These are phyloP conservation scores for Sphaeramia orbicularis DNA, from an alignment of 2,797 vertebrate genomes.

Conservation along the genomic window DNA sequence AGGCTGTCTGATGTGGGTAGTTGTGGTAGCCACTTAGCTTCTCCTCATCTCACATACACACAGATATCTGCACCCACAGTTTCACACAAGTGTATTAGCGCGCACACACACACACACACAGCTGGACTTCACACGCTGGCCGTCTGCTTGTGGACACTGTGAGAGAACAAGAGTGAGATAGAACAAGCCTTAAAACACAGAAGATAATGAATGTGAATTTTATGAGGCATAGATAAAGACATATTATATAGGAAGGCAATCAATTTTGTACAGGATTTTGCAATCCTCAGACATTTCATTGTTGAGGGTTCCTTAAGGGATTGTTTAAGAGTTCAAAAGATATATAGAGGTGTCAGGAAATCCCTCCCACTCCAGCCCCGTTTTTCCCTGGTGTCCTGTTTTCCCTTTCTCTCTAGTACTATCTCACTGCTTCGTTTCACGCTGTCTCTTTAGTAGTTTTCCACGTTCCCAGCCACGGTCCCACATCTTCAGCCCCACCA, in stretches of 20 bases:
- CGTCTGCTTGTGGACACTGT: constrained; percentile 41
- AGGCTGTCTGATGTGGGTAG: constrained; percentile 71
- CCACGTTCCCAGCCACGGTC: no score
- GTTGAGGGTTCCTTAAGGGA: background rate
- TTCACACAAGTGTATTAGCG: constrained; percentile 14
- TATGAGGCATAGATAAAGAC: constrained; percentile 8
- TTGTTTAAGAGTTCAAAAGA: constrained; percentile 11
- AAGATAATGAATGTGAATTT: constrained; percentile 17
- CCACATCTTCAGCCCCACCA: no score
- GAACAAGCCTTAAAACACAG: constrained; percentile 25
- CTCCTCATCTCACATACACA: constrained; percentile 79
- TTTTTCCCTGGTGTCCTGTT: background rate
- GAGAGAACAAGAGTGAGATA: constrained; percentile 25
- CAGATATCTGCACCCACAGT: constrained; percentile 14
- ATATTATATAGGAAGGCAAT: constrained; percentile 4
- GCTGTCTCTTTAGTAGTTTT: background rate
- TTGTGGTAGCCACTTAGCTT: constrained; percentile 76
- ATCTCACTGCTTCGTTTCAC: background rate
- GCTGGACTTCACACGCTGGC: constrained; percentile 19
- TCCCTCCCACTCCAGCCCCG: constrained; percentile 3
- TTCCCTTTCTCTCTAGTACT: constrained; percentile 1
- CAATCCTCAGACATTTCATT: constrained; percentile 20
- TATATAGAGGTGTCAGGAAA: constrained; percentile 15
- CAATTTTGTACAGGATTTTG: constrained; percentile 15
- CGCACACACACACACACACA: constrained; percentile 10